Evolutionary conservation across 2,888 invertebrate species (phyloP).

Genomic region (Glomeris marginata): DNA sequence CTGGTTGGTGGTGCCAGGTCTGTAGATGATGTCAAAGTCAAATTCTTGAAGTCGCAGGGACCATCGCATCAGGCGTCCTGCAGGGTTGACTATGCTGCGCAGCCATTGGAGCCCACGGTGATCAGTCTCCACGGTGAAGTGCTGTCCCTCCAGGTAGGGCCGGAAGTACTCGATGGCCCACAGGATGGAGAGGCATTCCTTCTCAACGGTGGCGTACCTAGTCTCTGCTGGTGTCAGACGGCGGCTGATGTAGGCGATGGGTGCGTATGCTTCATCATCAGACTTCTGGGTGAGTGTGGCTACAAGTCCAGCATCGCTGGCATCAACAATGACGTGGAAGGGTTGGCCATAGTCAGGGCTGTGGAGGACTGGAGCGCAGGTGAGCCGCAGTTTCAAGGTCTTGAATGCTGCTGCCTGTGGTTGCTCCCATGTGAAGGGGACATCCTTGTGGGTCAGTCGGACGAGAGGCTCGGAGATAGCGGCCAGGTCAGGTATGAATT

Average conservation of each 20-base stretch:
- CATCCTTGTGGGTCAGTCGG: no score
- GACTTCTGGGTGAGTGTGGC: background rate
- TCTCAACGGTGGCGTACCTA: slow-evolving; percentile 20
- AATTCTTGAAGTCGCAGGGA: background rate
- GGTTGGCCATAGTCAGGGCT: background rate
- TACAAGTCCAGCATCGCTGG: background rate
- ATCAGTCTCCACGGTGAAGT: slow-evolving; percentile 21
- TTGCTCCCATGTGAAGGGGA: no score
- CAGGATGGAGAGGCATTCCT: slow-evolving; percentile 20
- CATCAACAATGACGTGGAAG: background rate
- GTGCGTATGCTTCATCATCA: background rate
- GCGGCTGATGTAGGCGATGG: slow-evolving; percentile 16
- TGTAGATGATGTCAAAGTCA: background rate
- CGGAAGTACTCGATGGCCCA: slow-evolving; percentile 19
- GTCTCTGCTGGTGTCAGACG: slow-evolving; percentile 16
- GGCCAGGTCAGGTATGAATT: no score
- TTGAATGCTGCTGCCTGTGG: no score
- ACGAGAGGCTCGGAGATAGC: no score
- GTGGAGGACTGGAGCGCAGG: no score
- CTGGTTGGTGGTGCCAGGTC: background rate
- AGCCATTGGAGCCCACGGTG: slow-evolving; percentile 20
- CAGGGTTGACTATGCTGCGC: slow-evolving; percentile 8
- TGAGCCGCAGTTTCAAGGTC: no score
- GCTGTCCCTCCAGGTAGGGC: slow-evolving; percentile 18
- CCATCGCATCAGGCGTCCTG: background rate